Evolutionary conservation across 2,888 invertebrate genomes (phyloP).

Genomic region (Trisateles emortualis): DNA sequence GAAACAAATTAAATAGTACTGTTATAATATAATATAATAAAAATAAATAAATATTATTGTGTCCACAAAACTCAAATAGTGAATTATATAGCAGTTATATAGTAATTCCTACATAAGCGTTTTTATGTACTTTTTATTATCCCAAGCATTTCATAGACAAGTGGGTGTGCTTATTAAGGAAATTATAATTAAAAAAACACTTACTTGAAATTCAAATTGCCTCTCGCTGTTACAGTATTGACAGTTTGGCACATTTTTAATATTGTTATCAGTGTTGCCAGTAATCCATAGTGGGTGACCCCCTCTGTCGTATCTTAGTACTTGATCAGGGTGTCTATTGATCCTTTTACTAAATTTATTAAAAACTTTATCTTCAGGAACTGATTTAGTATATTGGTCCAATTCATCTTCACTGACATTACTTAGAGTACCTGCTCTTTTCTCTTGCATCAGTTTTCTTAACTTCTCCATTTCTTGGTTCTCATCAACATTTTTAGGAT

Average conservation of each 20-base stretch:
- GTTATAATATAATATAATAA: too few relatives aligned
- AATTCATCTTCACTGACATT: conserved; percentile 90
- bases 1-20: too few relatives aligned
- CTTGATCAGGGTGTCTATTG: conserved; percentile 92
- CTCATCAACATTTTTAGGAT: conserved; percentile 78
- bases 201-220: conserved; percentile 96
- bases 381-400: conserved; percentile 87
- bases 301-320: conserved; percentile 91
- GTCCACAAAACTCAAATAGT: too few relatives aligned
- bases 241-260: conserved; percentile 90
- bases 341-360: conserved; percentile 91
- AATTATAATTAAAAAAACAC: conserved; percentile 10
- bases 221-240: conserved; percentile 91
- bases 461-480: conserved; percentile 78
- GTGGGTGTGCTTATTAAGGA: background rate
- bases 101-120: too few relatives aligned
- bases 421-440: conserved; percentile 88
- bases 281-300: conserved; percentile 96
- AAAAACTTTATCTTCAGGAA: conserved; percentile 92
- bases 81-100: too few relatives aligned
- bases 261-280: conserved; percentile 68
- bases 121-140: too few relatives aligned
- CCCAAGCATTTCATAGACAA: too few relatives aligned
- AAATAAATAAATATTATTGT: too few relatives aligned
- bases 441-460: conserved; percentile 81